Evolutionary conservation across 2,113 vertebrate species (phyloP), one percentile per base, ranked within the genome.

Genomic region (Melanerpes formicivorus): DNA sequence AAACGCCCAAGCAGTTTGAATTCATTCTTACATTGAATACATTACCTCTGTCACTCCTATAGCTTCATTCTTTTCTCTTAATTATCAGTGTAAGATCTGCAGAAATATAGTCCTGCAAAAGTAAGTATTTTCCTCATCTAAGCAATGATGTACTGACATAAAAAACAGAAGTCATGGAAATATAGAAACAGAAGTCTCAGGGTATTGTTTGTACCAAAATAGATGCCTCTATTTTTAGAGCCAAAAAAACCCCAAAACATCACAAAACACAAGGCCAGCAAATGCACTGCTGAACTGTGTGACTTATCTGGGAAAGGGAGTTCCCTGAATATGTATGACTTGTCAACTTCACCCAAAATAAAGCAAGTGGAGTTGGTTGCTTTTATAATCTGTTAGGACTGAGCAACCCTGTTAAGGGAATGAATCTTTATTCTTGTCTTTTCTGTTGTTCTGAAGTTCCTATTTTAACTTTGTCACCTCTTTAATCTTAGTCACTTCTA

Each of bases 131-230:
- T 76, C 17, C n/a, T 60, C 42, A 40, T 56, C 48, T 64, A 85
- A 87, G 70, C 63, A 88, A 62, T 56, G 52, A 70, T 65, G 32
- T 7, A 21, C 50, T 74, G 48, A 60, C 60, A 62, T 17, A 48
- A 73, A 80, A 87, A 64, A 8, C 30, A 96, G 52, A 92, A 95
- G 67, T 77, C 27, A 80, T 77, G 52, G 91, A 95, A 91, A 81
- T 46, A 85, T 0, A 70, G 74, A 93, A 88, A 91, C 59, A 90
- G 55, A 89, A 73, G 40, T 56, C 65, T 82, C 22, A 9, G 48
- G 27, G 72, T 48, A 94, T 65, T 96, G 80, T 92, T 90, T 59
- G 26, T 80, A 84, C 34, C 48, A 70, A 85, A 87, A 93, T 54
- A 92, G 92, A 48, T 56, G 62, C 26, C 74, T 48, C 69, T 93